Percentiles rank a stretch among this genome's conserved stretches.
phyloP scores from a whole-genome alignment of 2,888 invertebrate genomes.

The Pheosia tremula region DNA sequence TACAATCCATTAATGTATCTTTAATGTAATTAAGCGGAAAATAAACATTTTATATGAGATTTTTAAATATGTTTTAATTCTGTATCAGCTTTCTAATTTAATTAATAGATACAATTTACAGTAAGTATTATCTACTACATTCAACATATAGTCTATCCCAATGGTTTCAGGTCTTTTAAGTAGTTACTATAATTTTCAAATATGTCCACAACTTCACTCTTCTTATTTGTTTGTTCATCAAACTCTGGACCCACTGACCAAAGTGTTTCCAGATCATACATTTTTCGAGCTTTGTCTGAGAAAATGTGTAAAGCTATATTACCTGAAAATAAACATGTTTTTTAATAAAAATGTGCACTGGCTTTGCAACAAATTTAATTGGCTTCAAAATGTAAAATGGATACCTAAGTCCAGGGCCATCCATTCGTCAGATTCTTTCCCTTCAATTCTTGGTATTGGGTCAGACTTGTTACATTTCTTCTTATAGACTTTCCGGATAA shows the following conservation, averaged over 20 bases:
- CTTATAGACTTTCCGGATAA: slow-evolving; percentile 91
- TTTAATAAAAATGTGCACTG: too few relatives aligned
- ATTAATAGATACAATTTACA: background rate
- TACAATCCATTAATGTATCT: slow-evolving; percentile 77
- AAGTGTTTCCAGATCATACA: slow-evolving; percentile 95
- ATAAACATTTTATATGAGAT: slow-evolving; percentile 85
- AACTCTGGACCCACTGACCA: slow-evolving; percentile 95
- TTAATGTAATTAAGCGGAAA: slow-evolving; percentile 77
- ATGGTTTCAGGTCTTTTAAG: slow-evolving; percentile 86
- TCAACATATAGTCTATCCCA: slow-evolving; percentile 51
- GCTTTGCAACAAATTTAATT: too few relatives aligned
- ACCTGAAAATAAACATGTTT: slow-evolving; percentile 82
- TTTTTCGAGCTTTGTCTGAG: slow-evolving; percentile 86
- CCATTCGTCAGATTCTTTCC: slow-evolving; percentile 91
- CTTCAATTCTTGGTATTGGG: slow-evolving; percentile 90
- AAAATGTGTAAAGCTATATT: slow-evolving; percentile 97
- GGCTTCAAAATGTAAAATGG: too few relatives aligned
- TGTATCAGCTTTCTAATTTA: slow-evolving; percentile 12
- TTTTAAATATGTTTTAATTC: slow-evolving; percentile 63
- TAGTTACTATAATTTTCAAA: slow-evolving; percentile 88
- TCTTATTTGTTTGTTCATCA: slow-evolving; percentile 88
- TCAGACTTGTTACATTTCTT: slow-evolving; percentile 87
- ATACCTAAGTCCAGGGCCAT: slow-evolving; percentile 95
- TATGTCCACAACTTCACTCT: slow-evolving; percentile 86
- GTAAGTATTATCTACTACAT: too few relatives aligned